Conservation (phyloP, 1,140 invertebrate species). For the Drosophila pectinifera region DNA sequence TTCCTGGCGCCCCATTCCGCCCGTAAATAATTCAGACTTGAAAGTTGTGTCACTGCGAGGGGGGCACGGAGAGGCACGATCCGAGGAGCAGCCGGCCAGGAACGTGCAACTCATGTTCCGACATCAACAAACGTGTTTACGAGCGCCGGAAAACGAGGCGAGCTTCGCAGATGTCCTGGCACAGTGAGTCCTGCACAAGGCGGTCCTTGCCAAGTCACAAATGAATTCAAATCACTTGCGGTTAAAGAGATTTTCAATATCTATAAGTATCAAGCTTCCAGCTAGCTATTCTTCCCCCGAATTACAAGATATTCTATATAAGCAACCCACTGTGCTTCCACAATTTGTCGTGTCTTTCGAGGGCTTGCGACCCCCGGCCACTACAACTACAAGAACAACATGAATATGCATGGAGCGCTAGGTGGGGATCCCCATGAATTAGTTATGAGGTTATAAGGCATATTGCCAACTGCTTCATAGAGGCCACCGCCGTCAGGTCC, state of each 20-base stretch:
- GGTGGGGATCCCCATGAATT: constrained; percentile 68
- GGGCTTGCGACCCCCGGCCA: constrained; percentile 1
- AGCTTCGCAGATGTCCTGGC: constrained; percentile 6
- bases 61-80: not conserved
- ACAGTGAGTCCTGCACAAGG: not conserved
- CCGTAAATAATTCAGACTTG: constrained; percentile 61
- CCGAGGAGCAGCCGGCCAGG: not conserved
- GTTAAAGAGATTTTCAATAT: not conserved
- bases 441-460: constrained; percentile 67
- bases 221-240: not conserved
- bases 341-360: not conserved
- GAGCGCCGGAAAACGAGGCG: constrained; percentile 39
- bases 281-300: too few species aligned
- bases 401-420: constrained; percentile 72
- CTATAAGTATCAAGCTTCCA: too few species aligned
- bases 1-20: constrained; percentile 2
- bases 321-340: constrained; percentile 9
- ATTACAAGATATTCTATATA: too few species aligned
- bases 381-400: constrained; percentile 24
- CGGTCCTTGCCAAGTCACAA: not conserved
- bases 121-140: constrained; percentile 56
- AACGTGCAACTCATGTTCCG: constrained; percentile 26
- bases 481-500: constrained; percentile 17
- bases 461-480: constrained; percentile 47
- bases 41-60: constrained; percentile 43